Percentiles rank a stretch among this genome's conserved stretches.
These are phyloP conservation scores for Meriones psammophilus DNA, from an alignment of 2,797 vertebrate genomes.

Conservation along the genomic window DNA sequence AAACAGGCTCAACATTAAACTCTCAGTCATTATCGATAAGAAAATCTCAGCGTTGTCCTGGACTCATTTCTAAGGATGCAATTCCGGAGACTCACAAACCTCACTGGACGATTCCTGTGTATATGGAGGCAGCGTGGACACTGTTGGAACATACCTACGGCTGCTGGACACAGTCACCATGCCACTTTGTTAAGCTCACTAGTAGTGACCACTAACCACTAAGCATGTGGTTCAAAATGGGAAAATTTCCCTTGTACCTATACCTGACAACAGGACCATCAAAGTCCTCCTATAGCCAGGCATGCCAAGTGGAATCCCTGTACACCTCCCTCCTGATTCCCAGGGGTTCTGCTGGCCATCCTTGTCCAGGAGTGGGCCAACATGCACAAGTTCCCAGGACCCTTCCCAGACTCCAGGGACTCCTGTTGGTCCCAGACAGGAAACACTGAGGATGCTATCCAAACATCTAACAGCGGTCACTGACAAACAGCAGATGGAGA, in stretches of 20 bases:
- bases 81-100: constrained; percentile 96
- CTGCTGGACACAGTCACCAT: constrained; percentile 97
- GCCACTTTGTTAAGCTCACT: constrained; percentile 99
- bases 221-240: constrained; percentile 99
- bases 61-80: constrained; percentile 92
- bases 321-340: not conserved
- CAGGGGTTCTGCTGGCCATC: constrained; percentile 93
- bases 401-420: constrained; percentile 93
- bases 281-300: not conserved
- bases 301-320: not conserved
- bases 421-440: constrained; percentile 96
- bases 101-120: constrained; percentile 97
- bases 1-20: not conserved
- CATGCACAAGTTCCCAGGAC: constrained; percentile 93
- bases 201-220: constrained; percentile 99
- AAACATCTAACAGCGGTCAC: constrained; percentile 97
- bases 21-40: not conserved
- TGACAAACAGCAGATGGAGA: constrained; percentile 98
- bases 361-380: constrained; percentile 93
- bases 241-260: constrained; percentile 94
- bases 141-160: constrained; percentile 86
- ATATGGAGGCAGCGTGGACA: too few relatives aligned
- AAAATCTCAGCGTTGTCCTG: not conserved
- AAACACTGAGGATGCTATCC: constrained; percentile 98
- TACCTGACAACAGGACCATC: not conserved